Evolutionary conservation across 2,113 vertebrate species (phyloP), one percentile per base, ranked within the genome.

Genomic region (Mohoua ochrocephala): DNA sequence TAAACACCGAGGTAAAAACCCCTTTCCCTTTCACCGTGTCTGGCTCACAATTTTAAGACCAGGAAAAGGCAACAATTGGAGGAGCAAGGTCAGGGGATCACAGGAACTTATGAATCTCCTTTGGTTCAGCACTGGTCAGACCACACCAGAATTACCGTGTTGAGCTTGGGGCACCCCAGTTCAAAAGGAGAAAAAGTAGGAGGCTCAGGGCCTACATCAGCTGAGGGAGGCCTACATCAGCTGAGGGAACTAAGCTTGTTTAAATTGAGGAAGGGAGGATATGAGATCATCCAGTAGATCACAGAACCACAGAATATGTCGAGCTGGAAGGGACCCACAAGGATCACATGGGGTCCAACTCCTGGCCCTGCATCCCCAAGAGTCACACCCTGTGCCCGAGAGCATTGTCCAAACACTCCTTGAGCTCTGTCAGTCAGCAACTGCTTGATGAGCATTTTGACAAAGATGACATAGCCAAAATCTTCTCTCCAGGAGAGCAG

Each of bases 31-130:
- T n/a, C n/a, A n/a, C n/a, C n/a, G n/a, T n/a, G n/a, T n/a, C n/a
- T n/a, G n/a, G n/a, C n/a, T n/a, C n/a, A n/a, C n/a, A n/a, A n/a
- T n/a, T n/a, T n/a, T n/a, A n/a, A n/a, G n/a, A n/a, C n/a, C n/a
- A n/a, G n/a, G n/a, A n/a, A n/a, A n/a, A n/a, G n/a, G n/a, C n/a
- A n/a, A n/a, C n/a, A n/a, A n/a, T n/a, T 56, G 37, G 16, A 71
- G 23, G 30, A 70, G 7, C 8, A 26, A n/a, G 5, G 14, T 18
- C 0, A 2, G 41, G 3, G 14, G 7, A n/a, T 13, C 26, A 50
- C n/a, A 76, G 3, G 17, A 61, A 31, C 6, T 52, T 17, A 24
- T 2, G 7, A 42, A 39, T 59, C 23, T 60, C 20, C 44, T 60
- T n/a, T 47, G 21, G 24, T 33, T 90, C 45, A 50, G 50, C 39